These are phyloP conservation scores for Cryptosula pallasiana DNA, from an alignment of 2,888 invertebrate genomes.

Conservation along the genomic window DNA sequence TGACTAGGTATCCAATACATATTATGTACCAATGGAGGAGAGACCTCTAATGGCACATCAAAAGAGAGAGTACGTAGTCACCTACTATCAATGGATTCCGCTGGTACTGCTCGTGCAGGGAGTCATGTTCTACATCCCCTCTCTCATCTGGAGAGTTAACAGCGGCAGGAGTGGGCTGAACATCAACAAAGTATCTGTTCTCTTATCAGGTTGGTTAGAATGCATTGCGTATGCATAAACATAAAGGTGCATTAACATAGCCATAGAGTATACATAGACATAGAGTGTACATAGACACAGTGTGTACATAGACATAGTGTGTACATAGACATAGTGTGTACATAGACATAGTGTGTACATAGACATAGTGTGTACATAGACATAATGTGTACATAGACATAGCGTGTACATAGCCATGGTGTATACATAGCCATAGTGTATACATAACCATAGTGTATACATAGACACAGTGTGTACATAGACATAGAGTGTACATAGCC, in stretches of 20 bases:
- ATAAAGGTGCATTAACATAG: not conserved
- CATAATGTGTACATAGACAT: too few relatives aligned
- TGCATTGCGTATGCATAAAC: not conserved
- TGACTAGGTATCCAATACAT: constrained; percentile 54
- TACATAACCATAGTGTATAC: too few relatives aligned
- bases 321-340: too few relatives aligned
- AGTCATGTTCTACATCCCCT: constrained; percentile 55
- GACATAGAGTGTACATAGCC: too few relatives aligned
- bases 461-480: too few relatives aligned
- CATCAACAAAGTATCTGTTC: constrained; percentile 28
- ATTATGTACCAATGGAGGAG: constrained; percentile 55
- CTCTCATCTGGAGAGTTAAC: constrained; percentile 55
- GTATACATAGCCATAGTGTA: too few relatives aligned
- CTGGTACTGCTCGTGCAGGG: constrained; percentile 56
- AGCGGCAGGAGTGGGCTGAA: constrained; percentile 50
- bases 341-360: too few relatives aligned
- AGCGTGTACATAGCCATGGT: too few relatives aligned
- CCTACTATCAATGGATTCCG: constrained; percentile 55
- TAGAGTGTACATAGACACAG: too few relatives aligned
- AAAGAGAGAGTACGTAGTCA: constrained; percentile 38
- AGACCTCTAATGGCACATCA: constrained; percentile 50
- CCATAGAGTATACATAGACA: too few relatives aligned
- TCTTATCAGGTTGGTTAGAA: not conserved
- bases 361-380: too few relatives aligned
- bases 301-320: too few relatives aligned